These are phyloP conservation scores for Epizoanthus ramosus DNA, from an alignment of 92 coral and sea anemone genomes.

Conservation along the genomic window DNA sequence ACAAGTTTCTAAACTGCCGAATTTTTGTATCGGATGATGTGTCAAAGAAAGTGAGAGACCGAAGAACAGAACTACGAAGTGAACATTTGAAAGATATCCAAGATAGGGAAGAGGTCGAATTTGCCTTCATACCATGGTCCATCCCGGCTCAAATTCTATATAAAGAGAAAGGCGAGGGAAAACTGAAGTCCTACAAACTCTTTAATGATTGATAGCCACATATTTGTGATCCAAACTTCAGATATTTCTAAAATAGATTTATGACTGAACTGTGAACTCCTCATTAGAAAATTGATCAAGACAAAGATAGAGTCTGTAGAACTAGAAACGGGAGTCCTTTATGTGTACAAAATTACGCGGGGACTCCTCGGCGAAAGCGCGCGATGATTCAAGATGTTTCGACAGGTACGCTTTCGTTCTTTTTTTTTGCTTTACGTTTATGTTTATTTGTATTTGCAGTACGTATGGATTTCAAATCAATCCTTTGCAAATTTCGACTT, in stretches of 20 bases:
- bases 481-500: too few species aligned
- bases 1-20: not conserved
- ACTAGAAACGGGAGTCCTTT: too few species aligned
- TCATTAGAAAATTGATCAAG: too few species aligned
- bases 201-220: not conserved
- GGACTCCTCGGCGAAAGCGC: too few species aligned
- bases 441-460: too few species aligned
- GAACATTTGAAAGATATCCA: not conserved
- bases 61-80: not conserved
- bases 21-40: constrained; percentile 2
- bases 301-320: too few species aligned
- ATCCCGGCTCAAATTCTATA: not conserved
- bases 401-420: too few species aligned
- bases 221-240: not conserved
- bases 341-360: too few species aligned
- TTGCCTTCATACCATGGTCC: not conserved
- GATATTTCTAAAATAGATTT: not conserved
- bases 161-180: not conserved
- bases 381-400: too few species aligned
- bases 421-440: too few species aligned
- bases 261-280: too few species aligned
- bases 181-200: not conserved
- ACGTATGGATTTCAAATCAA: too few species aligned
- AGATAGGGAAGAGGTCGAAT: not conserved
- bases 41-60: not conserved